These are phyloP conservation scores for Ivindomyrus marchei DNA, from an alignment of 2,113 vertebrate genomes.

Conservation along the genomic window DNA sequence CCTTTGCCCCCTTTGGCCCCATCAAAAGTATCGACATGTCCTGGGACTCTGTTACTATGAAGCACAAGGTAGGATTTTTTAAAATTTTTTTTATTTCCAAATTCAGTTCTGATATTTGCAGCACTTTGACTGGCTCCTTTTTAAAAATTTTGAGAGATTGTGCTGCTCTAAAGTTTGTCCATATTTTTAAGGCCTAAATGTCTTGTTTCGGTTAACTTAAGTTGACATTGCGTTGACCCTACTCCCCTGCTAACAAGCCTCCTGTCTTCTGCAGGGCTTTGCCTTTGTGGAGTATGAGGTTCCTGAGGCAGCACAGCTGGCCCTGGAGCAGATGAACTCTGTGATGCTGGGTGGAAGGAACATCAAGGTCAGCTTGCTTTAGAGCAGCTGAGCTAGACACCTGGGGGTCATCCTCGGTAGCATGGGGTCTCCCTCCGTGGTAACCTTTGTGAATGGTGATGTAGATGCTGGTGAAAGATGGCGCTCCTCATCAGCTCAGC, in stretches of 20 bases:
- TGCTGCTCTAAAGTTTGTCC: background rate
- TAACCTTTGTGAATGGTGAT: background rate
- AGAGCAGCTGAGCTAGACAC: background rate
- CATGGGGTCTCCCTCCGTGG: background rate
- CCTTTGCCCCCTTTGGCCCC: conserved; percentile 94
- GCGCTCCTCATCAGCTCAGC: background rate
- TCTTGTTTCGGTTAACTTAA: background rate
- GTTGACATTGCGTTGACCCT: background rate
- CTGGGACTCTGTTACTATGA: conserved; percentile 98
- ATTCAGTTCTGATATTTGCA: background rate
- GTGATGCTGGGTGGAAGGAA: conserved; percentile 96
- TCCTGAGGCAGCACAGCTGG: conserved; percentile 93
- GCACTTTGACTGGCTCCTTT: background rate
- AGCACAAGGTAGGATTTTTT: conserved; percentile 80
- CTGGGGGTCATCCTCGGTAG: background rate
- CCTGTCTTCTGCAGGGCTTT: conserved; percentile 71
- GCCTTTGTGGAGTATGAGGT: conserved; percentile 98
- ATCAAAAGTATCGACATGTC: conserved; percentile 99
- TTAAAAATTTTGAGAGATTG: background rate
- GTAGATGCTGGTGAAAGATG: background rate
- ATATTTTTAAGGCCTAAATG: background rate
- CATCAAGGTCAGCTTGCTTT: conserved; percentile 78
- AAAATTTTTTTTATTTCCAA: background rate
- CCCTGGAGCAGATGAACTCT: conserved; percentile 98
- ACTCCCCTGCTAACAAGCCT: background rate